phyloP scores from a whole-genome alignment of 2,797 vertebrate species.

The Simalia tracyae region DNA sequence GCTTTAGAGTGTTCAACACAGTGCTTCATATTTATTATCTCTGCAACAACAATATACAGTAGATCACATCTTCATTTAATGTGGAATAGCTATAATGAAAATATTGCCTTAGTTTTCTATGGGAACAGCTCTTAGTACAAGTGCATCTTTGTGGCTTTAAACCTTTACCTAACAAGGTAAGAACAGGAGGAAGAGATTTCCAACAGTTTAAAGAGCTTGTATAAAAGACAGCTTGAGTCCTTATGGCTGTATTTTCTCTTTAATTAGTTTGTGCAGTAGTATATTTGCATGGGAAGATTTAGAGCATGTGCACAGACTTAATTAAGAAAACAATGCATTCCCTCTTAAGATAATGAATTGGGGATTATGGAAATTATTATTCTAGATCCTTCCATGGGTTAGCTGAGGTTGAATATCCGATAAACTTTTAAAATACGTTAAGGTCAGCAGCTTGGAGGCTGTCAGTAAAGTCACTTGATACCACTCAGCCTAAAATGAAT shows the following conservation, averaged over 20 bases:
- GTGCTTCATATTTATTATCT: not conserved
- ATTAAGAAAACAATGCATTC: conserved; percentile 75
- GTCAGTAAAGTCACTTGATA: conserved; percentile 67
- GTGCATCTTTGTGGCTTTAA: not conserved
- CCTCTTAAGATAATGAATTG: conserved; percentile 75
- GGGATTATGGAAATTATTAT: conserved; percentile 75
- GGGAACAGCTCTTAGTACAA: conserved; percentile 42
- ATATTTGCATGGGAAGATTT: conserved; percentile 75
- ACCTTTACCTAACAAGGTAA: conserved; percentile 27
- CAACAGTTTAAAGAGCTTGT: conserved; percentile 65
- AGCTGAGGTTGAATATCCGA: conserved; percentile 69
- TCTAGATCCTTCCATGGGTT: conserved; percentile 70
- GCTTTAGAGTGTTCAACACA: not conserved
- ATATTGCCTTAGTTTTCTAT: conserved; percentile 36
- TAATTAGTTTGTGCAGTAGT: conserved; percentile 76
- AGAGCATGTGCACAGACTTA: conserved; percentile 72
- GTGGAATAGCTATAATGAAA: not conserved
- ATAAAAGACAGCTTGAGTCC: conserved; percentile 70
- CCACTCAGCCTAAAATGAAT: conserved; percentile 63
- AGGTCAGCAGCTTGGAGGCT: conserved; percentile 69
- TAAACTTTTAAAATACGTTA: conserved; percentile 68
- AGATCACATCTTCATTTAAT: not conserved
- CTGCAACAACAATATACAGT: not conserved
- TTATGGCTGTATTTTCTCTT: conserved; percentile 73
- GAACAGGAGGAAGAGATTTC: conserved; percentile 47